Evolutionary conservation across 2,113 vertebrate genomes (phyloP).

Genomic region (Poeciliopsis turrubarensis): DNA sequence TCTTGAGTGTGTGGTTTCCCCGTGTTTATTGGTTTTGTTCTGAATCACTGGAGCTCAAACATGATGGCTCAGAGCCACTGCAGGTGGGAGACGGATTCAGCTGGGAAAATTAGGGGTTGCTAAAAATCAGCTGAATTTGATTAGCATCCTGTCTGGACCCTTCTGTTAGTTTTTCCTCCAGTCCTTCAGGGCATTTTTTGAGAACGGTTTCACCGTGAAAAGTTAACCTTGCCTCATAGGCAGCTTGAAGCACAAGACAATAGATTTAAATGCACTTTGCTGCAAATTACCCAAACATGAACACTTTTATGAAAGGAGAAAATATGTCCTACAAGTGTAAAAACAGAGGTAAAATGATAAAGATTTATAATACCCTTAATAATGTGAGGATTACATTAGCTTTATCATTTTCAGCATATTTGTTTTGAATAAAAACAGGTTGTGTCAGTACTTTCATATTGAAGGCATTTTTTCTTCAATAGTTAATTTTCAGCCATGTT

Average conservation of each 20-base stretch:
- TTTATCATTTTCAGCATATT: neutral
- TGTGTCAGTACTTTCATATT: too few relatives aligned
- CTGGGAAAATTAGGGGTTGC: neutral
- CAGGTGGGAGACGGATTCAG: neutral
- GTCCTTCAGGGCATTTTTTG: neutral
- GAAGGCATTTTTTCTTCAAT: too few relatives aligned
- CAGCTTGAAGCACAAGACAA: neutral
- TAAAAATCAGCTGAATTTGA: neutral
- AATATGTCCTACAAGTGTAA: neutral
- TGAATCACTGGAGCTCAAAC: neutral
- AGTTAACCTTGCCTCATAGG: too few relatives aligned
- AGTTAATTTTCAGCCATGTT: neutral
- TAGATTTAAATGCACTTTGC: too few relatives aligned
- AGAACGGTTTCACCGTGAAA: neutral
- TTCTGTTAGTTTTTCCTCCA: neutral
- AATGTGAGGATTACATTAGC: neutral
- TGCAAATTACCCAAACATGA: too few relatives aligned
- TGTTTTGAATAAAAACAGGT: neutral
- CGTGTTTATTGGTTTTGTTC: neutral
- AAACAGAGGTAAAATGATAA: neutral
- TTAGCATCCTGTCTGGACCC: neutral
- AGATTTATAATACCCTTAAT: neutral
- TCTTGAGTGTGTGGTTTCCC: neutral
- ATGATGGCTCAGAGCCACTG: neutral
- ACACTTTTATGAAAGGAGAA: too few relatives aligned